Percentiles rank a stretch among this genome's conserved stretches.
These are phyloP conservation scores for Myzus persicae DNA, from an alignment of 1,140 invertebrate species.

Conservation along the genomic window DNA sequence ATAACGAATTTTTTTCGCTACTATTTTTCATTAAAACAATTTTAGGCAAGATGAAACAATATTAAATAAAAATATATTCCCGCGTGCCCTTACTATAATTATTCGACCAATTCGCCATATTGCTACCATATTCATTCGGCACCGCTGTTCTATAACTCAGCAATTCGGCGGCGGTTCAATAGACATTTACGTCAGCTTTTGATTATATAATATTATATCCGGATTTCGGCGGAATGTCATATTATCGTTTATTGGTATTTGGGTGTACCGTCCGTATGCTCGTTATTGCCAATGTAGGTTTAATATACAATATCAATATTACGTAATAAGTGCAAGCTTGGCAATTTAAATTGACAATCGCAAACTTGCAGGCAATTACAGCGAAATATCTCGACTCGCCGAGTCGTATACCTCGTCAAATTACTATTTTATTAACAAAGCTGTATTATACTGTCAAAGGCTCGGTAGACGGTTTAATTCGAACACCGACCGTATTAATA, in stretches of 20 bases:
- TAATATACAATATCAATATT: not conserved
- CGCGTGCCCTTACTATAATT: not conserved
- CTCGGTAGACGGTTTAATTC: not conserved
- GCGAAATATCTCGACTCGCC: not conserved
- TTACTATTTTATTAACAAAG: not conserved
- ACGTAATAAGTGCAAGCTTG: not conserved
- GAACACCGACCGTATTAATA: not conserved
- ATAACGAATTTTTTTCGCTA: not conserved
- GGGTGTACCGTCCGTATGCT: not conserved
- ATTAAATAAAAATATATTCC: not conserved
- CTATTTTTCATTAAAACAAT: not conserved
- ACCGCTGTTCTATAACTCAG: not conserved
- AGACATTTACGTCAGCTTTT: not conserved
- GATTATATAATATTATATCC: not conserved
- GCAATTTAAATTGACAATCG: not conserved
- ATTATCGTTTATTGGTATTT: not conserved
- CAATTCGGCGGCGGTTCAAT: not conserved
- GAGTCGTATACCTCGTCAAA: not conserved
- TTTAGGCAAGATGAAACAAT: not conserved
- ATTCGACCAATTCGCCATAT: not conserved
- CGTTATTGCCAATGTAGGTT: not conserved
- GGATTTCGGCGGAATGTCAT: not conserved
- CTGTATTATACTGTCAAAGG: not conserved
- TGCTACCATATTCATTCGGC: not conserved
- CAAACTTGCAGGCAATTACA: not conserved